Percentiles rank a stretch among this genome's conserved stretches.
Evolutionary conservation across 1,140 invertebrate species (phyloP).

Genomic region (Coelopa frigida): DNA sequence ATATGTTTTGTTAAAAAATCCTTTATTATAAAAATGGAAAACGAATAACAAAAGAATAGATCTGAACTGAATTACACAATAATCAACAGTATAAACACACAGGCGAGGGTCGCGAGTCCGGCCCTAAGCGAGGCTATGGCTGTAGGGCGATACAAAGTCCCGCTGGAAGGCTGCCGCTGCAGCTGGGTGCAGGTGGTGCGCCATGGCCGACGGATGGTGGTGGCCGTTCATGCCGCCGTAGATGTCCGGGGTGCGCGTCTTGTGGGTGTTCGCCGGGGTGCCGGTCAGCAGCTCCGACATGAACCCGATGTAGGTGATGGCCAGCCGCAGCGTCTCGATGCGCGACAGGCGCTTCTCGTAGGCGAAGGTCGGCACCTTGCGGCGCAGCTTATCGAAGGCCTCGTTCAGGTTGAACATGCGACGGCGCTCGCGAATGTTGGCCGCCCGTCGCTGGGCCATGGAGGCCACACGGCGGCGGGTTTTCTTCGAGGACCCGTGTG

Average conservation of each 20-base stretch:
- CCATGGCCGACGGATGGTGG: constrained; percentile 24
- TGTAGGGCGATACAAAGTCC: constrained; percentile 41
- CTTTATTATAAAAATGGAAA: no score
- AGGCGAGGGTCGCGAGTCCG: no score
- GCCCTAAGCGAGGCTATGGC: constrained; percentile 20
- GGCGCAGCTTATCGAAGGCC: constrained; percentile 86
- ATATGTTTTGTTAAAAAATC: no score
- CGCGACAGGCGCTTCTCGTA: constrained; percentile 97
- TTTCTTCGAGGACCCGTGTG: constrained; percentile 54
- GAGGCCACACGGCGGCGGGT: constrained; percentile 80
- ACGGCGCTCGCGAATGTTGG: constrained; percentile 88
- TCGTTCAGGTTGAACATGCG: constrained; percentile 98
- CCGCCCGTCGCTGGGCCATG: constrained; percentile 80
- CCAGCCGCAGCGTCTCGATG: constrained; percentile 93
- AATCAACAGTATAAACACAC: constrained; percentile 7
- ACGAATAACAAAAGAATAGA: not conserved
- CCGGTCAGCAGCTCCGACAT: constrained; percentile 83
- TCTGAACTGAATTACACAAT: constrained; percentile 3
- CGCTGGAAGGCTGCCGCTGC: constrained; percentile 35
- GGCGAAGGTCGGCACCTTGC: constrained; percentile 97
- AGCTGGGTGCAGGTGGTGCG: constrained; percentile 29
- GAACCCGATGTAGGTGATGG: constrained; percentile 97
- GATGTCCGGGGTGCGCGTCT: constrained; percentile 39
- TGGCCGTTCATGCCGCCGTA: constrained; percentile 36
- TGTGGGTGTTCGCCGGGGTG: constrained; percentile 48